Evolutionary conservation across 2,113 vertebrate genomes (phyloP).

Genomic region (Grus americana): DNA sequence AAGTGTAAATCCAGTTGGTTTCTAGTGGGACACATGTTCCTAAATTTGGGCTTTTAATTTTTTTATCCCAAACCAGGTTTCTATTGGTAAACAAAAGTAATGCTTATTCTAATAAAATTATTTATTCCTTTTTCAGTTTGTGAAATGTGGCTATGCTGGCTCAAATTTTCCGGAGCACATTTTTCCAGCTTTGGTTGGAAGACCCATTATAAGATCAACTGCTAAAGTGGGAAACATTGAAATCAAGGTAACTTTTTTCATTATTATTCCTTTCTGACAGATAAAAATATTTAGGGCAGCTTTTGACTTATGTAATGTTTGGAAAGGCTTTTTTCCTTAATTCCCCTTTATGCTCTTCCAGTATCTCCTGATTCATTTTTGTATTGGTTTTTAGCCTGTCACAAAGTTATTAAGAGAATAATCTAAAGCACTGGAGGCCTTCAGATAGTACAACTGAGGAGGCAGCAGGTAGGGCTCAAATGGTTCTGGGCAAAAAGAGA

Average conservation of each 20-base stretch:
- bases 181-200: constrained; percentile 97
- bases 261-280: constrained; percentile 35
- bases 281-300: background rate
- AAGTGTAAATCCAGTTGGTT: background rate
- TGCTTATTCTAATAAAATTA: background rate
- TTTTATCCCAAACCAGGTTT: background rate
- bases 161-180: constrained; percentile 99
- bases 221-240: constrained; percentile 99
- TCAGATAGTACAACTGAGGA: background rate
- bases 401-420: background rate
- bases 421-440: background rate
- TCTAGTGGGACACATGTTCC: background rate
- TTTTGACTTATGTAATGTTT: background rate
- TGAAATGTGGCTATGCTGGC: constrained; percentile 98
- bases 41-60: background rate
- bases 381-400: background rate
- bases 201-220: constrained; percentile 98
- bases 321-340: background rate
- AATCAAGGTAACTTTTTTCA: constrained; percentile 89
- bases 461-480: background rate
- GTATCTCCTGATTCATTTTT: background rate
- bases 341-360: background rate
- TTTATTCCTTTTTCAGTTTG: constrained; percentile 85
- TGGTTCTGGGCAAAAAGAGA: background rate
- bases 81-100: background rate